These are phyloP conservation scores for Steinernema scapterisci DNA, from an alignment of 2,888 invertebrate species.

Conservation along the genomic window DNA sequence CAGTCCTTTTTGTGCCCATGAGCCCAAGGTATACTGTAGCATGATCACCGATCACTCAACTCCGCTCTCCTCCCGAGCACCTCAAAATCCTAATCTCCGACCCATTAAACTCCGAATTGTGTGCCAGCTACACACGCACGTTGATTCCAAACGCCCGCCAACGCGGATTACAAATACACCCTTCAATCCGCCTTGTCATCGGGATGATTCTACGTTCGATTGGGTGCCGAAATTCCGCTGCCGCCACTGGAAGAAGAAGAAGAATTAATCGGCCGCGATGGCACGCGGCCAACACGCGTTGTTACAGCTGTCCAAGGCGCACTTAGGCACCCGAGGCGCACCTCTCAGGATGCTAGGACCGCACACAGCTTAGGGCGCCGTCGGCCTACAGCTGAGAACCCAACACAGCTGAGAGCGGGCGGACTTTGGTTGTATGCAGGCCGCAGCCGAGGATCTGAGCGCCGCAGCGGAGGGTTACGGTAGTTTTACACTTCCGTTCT, in stretches of 20 bases:
- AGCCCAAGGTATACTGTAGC: neutral
- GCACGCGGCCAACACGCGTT: conserved; percentile 8
- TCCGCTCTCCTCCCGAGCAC: too few species aligned
- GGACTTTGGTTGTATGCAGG: neutral
- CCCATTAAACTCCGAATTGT: neutral
- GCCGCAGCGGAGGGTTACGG: neutral
- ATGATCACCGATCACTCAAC: neutral
- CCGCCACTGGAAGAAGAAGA: neutral
- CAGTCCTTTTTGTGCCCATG: too few species aligned
- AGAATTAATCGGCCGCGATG: neutral
- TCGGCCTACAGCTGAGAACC: too few species aligned
- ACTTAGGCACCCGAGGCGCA: neutral
- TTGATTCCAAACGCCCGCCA: conserved; percentile 1
- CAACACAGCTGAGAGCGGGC: neutral
- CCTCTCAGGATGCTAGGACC: too few species aligned
- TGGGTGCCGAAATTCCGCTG: neutral
- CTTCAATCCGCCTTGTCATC: too few species aligned
- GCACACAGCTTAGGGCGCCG: too few species aligned
- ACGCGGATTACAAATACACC: conserved; percentile 27
- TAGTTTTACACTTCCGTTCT: neutral
- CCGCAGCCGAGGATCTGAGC: too few species aligned
- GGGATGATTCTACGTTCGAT: too few species aligned
- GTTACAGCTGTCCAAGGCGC: neutral
- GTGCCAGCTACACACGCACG: neutral
- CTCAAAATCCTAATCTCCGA: neutral